Evolutionary conservation across 2,888 invertebrate genomes (phyloP).

Genomic region (Odontocolon sp.): DNA sequence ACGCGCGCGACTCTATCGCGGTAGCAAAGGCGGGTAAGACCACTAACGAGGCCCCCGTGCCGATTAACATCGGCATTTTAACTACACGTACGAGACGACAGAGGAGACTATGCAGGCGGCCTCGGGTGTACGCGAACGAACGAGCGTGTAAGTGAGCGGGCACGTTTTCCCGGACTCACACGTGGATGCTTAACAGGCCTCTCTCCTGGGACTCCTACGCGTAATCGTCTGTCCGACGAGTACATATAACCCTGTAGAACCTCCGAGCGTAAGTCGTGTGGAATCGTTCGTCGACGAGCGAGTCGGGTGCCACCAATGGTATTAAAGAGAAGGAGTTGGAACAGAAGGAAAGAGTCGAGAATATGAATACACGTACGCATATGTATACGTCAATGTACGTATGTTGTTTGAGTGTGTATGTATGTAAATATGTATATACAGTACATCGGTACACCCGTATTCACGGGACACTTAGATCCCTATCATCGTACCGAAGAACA

Average conservation of each 20-base stretch:
- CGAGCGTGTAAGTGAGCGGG: constrained; percentile 31
- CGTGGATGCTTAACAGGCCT: constrained; percentile 40
- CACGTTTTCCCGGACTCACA: constrained; percentile 30
- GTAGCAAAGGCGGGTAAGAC: constrained; percentile 57
- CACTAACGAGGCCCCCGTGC: constrained; percentile 69
- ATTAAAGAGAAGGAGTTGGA: background rate
- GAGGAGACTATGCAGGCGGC: constrained; percentile 1
- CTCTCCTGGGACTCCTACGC: constrained; percentile 50
- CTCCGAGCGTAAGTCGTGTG: background rate
- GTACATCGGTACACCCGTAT: constrained; percentile 17
- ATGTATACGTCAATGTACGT: too few relatives aligned
- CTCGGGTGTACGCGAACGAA: constrained; percentile 13
- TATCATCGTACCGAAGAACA: constrained; percentile 17
- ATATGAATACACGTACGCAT: background rate
- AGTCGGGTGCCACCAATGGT: background rate
- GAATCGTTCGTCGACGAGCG: constrained; percentile 15
- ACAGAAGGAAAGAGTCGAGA: background rate
- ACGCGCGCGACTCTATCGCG: constrained; percentile 51
- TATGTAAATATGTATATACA: background rate
- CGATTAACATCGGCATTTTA: constrained; percentile 74
- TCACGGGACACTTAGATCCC: constrained; percentile 35
- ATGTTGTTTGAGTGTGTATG: background rate
- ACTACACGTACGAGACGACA: constrained; percentile 60
- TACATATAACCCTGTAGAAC: constrained; percentile 3
- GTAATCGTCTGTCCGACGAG: constrained; percentile 34